Percentiles rank a stretch among this genome's conserved stretches.
Conservation (phyloP, 2,888 invertebrate species). For the Meiosimyza decipiens region DNA sequence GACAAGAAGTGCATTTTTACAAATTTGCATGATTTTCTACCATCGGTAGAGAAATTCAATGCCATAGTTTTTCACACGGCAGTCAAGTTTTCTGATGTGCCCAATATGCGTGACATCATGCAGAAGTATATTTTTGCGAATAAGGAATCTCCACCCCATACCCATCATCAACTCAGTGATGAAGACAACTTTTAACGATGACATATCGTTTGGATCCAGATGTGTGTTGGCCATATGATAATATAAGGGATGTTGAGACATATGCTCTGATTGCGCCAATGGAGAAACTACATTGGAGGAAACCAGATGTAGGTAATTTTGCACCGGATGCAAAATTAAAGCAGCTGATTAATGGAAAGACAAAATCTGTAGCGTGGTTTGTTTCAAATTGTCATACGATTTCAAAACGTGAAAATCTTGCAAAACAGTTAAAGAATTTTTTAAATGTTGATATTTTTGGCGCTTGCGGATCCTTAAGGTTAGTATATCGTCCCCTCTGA, state of each 20-base stretch:
- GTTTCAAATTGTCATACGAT: conserved; percentile 69
- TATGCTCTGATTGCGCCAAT: conserved; percentile 56
- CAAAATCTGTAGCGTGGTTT: conserved; percentile 70
- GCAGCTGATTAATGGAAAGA: conserved; percentile 56
- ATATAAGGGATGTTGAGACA: conserved; percentile 52
- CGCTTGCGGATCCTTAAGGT: conserved; percentile 22
- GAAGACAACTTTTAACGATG: conserved; percentile 69
- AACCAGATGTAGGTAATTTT: conserved; percentile 28
- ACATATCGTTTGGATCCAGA: conserved; percentile 70
- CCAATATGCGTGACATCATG: conserved; percentile 61
- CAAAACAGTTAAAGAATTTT: conserved; percentile 68
- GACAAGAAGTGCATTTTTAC: conserved; percentile 67
- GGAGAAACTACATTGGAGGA: conserved; percentile 48
- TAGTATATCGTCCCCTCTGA: too few relatives aligned
- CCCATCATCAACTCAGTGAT: conserved; percentile 54
- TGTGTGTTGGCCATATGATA: conserved; percentile 65
- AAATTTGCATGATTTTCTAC: conserved; percentile 55
- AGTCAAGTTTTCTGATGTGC: conserved; percentile 58
- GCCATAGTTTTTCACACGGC: conserved; percentile 69
- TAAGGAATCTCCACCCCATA: conserved; percentile 66
- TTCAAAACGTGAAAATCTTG: conserved; percentile 66
- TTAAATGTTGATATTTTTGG: conserved; percentile 74
- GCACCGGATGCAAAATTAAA: conserved; percentile 15
- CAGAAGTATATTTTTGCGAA: conserved; percentile 69
- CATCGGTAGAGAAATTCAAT: conserved; percentile 64